A percentile compares a stretch with the other conserved stretches of the same genome.
Conservation (phyloP, 92 coral and sea anemone species). For the Epizoanthus illoricatus region DNA sequence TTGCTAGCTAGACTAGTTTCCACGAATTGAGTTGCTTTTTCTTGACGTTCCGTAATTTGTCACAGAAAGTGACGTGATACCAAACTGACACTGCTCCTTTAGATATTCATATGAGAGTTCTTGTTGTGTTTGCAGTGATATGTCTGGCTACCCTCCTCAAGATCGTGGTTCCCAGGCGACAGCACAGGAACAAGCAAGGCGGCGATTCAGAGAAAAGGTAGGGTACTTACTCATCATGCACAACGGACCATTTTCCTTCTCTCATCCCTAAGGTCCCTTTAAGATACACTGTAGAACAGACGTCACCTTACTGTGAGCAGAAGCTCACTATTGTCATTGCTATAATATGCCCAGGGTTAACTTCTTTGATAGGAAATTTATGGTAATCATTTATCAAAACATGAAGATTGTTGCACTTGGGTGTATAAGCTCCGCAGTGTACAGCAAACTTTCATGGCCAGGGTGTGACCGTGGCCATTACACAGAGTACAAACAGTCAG, state of each 20-base stretch:
- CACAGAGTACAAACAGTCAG: no score
- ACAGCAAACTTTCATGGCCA: no score
- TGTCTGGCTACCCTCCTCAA: background rate
- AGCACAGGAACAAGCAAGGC: slow-evolving; percentile 44
- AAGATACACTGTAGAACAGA: background rate
- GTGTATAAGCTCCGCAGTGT: no score
- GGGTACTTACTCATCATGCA: background rate
- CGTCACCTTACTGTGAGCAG: no score
- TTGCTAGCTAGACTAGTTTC: no score
- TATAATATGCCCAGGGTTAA: no score
- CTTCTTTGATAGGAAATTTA: no score
- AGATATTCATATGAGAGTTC: background rate
- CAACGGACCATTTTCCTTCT: background rate
- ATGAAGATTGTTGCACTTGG: no score
- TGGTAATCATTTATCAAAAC: no score
- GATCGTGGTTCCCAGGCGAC: background rate
- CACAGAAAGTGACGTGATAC: background rate
- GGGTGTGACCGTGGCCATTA: no score
- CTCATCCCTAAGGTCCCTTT: background rate
- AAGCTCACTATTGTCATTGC: no score
- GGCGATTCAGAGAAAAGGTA: slow-evolving; percentile 68
- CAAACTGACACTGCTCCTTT: background rate
- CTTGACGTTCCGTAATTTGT: background rate
- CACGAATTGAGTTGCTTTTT: background rate
- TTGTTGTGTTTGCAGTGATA: slow-evolving; percentile 3